Base-by-base conservation (phyloP, 1,140 invertebrate species). In the Drosophila melanica region DNA sequence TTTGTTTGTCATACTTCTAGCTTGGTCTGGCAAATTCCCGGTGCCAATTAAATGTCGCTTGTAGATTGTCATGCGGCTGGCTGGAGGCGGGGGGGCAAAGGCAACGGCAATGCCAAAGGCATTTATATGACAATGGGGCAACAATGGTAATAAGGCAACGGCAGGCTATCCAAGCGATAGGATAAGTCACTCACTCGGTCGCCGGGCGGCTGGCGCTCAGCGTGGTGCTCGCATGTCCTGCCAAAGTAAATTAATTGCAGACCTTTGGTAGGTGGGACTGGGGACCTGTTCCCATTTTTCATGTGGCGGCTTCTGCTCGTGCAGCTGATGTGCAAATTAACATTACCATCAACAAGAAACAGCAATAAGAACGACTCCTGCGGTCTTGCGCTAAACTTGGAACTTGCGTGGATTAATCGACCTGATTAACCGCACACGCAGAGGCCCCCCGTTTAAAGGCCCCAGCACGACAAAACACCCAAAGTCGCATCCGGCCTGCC, bases 191-290 rank as follows among this genome's bases (percentile, higher is more conserved):
- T 72, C 62, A 27, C 33, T 48, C 10, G 12, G 12, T 66, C 35
- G 37, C n/a, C 27, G 10, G 2, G 41, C 66, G 2, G 41, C 66
- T 35, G 33, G 33, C 37, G 72, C 66, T 50, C 84, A 79, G 85
- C 85, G 54, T 75, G 84, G 14, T 30, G 76, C 53, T 89, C 80
- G 84, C 84, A 89, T 89, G 84, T 90, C 84, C 81, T 90, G 73
- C 82, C 80, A 90, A 85, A 90, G 80, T 90, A 90, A 90, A 90
- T 90, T 90, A 90, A 90, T 90, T 90, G 85, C 85, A 66, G 62
- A 64, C 63, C 68, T 68, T 60, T 48, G 41, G 33, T 35, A 10
- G 33, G 7, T 35, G 33, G 33, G 9, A 10, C 16, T 12, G 12
- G 51, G 51, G 54, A 69, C 65, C 71, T 77, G 81, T 63, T 77